Percentiles rank a stretch among this genome's conserved stretches.
phyloP scores from a whole-genome alignment of 37 sponge, comb jelly and placozoan genomes.

The Beroe forskalii region DNA sequence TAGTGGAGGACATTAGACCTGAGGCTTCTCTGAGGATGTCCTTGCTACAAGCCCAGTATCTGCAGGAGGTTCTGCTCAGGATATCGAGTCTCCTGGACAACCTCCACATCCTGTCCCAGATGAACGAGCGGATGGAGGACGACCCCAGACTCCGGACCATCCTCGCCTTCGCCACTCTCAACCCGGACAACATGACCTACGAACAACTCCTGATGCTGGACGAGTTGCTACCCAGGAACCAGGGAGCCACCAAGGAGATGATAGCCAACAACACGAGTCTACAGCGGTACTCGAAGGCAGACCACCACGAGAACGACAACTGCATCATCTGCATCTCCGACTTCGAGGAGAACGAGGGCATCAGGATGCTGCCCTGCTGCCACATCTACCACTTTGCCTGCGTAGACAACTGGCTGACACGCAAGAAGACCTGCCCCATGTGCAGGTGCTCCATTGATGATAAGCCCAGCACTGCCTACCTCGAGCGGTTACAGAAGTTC shows the following conservation, averaged over 20 bases:
- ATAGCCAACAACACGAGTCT: constrained; percentile 47
- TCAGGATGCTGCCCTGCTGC: constrained; percentile 46
- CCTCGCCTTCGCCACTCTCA: constrained; percentile 53
- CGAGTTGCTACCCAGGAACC: constrained; percentile 61
- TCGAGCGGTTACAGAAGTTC: background rate
- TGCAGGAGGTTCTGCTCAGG: constrained; percentile 34
- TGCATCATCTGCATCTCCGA: constrained; percentile 58
- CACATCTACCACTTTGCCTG: constrained; percentile 59
- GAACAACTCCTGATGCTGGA: constrained; percentile 66
- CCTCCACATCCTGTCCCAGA: constrained; percentile 57
- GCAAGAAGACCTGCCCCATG: constrained; percentile 61
- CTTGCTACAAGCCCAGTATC: constrained; percentile 55
- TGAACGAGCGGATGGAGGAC: constrained; percentile 58
- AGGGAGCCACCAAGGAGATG: constrained; percentile 61
- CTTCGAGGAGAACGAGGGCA: constrained; percentile 58
- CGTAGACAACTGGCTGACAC: constrained; percentile 62
- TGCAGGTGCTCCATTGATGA: constrained; percentile 59
- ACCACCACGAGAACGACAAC: constrained; percentile 51
- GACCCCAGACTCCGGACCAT: constrained; percentile 55
- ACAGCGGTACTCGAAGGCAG: constrained; percentile 34
- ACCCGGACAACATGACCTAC: constrained; percentile 62
- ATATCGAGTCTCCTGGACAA: constrained; percentile 61
- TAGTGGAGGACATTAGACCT: constrained; percentile 44
- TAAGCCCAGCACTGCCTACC: constrained; percentile 11
- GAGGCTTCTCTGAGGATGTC: constrained; percentile 57